Base-by-base conservation (phyloP, 2,113 vertebrate genomes). In the Calypte anna region DNA sequence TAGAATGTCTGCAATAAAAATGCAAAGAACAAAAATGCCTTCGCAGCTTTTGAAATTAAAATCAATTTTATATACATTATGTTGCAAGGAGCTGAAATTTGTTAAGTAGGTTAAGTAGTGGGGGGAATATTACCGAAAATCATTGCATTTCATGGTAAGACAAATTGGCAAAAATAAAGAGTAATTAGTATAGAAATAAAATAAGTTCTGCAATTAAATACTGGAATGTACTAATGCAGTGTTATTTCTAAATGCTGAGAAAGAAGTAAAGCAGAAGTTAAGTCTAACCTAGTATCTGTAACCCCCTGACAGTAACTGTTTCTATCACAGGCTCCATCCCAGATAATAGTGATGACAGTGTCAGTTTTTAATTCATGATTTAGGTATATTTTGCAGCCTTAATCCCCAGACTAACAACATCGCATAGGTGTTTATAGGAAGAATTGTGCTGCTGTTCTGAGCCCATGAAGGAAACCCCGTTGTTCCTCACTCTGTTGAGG, bases 1-100 rank as follows among this genome's bases (percentile, higher is more conserved):
- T 89, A 62, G 94, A 96, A 94, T 81, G 24, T 64, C 63, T 94
- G 22, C 48, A 91, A 86, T 83, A 85, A 94, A 96, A 94, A 93
- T 82, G 20, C 40, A 82, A 91, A 91, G 73, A 87, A 83, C 73
- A 51, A 57, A 93, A 91, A 81, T 74, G 6, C 38, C 85, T 87
- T 75, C 72, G 63, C 28, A 87, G 33, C 28, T 85, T 95, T 91
- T 93, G 92, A 96, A 95, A 87, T 87, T n/a, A 90, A 87, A 96
- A 96, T 86, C 57, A 83, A 86, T 96, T 94, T 95, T 78, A 88
- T 54, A 66, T 78, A 70, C 80, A 68, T 75, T 81, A 73, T 63
- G 19, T 95, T 83, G 22, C 59, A 75, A 40, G 17, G 50, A 96
- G 43, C 59, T 91, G 73, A 69, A 83, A 91, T 93, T 85, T 85